Evolutionary conservation across 2,797 vertebrate species (phyloP).

Genomic region (Pelodytes ibericus): DNA sequence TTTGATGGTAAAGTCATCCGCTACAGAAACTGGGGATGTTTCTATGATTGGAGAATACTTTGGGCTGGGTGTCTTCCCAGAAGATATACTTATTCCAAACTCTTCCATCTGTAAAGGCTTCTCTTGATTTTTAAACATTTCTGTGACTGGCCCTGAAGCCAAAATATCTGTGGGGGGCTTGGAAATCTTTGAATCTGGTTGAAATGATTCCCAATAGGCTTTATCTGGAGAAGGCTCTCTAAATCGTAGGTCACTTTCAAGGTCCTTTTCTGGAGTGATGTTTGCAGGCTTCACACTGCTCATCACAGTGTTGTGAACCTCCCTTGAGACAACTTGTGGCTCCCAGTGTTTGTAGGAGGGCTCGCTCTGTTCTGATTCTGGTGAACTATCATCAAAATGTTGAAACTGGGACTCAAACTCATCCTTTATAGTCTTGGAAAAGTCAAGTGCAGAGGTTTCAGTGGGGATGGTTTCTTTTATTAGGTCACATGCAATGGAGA

Average conservation of each 20-base stretch:
- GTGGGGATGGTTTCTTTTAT: slow-evolving; percentile 84
- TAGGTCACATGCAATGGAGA: slow-evolving; percentile 88
- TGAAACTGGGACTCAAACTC: slow-evolving; percentile 65
- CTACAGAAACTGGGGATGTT: slow-evolving; percentile 66
- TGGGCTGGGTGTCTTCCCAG: slow-evolving; percentile 60
- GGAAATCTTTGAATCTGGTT: slow-evolving; percentile 56
- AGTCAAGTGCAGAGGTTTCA: slow-evolving; percentile 64
- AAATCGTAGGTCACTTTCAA: slow-evolving; percentile 55
- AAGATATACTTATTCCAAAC: slow-evolving; percentile 57
- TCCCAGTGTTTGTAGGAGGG: slow-evolving; percentile 65
- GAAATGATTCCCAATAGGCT: slow-evolving; percentile 74
- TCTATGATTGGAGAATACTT: slow-evolving; percentile 62
- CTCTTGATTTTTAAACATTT: slow-evolving; percentile 64
- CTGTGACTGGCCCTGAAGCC: slow-evolving; percentile 54
- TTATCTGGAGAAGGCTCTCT: slow-evolving; percentile 59
- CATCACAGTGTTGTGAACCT: neutral
- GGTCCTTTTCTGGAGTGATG: slow-evolving; percentile 46
- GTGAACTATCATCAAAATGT: slow-evolving; percentile 64
- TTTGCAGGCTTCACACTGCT: neutral
- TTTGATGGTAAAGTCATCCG: slow-evolving; percentile 65
- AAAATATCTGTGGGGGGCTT: slow-evolving; percentile 35
- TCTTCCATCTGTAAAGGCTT: slow-evolving; percentile 72
- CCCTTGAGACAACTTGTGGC: slow-evolving; percentile 66
- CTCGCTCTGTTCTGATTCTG: slow-evolving; percentile 67
- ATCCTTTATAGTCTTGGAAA: slow-evolving; percentile 60